phyloP scores from a whole-genome alignment of 2,888 invertebrate species.

The Microdon myrmicae region DNA sequence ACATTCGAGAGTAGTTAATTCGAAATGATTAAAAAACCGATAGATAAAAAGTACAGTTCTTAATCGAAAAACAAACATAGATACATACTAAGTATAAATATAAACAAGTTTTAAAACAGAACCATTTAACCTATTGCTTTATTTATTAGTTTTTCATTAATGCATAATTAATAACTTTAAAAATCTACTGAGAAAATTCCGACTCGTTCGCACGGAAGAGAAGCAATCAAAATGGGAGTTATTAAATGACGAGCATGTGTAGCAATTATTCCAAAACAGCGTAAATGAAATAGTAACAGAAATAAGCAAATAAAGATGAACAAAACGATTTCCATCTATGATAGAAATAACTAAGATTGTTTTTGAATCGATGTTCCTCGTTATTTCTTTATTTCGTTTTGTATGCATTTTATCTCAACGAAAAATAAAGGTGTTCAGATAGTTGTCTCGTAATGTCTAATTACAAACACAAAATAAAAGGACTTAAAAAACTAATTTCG shows the following conservation, averaged over 20 bases:
- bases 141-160: constrained; percentile 10
- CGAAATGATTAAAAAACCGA: constrained; percentile 20
- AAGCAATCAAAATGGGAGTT: neutral
- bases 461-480: constrained; percentile 8
- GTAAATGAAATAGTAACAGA: too few relatives aligned
- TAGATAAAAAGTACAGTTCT: constrained; percentile 40
- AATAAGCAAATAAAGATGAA: too few relatives aligned
- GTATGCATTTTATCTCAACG: constrained; percentile 29
- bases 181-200: too few relatives aligned
- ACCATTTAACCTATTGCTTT: constrained; percentile 3
- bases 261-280: constrained; percentile 20
- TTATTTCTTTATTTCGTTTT: constrained; percentile 1
- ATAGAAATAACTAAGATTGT: too few relatives aligned
- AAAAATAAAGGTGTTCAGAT: constrained; percentile 14
- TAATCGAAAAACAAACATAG: constrained; percentile 51
- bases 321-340: too few relatives aligned
- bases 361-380: constrained; percentile 15
- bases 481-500: neutral
- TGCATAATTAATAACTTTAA: too few relatives aligned
- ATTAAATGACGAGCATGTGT: constrained; percentile 31
- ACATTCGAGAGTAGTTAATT: constrained; percentile 34
- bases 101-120: constrained; percentile 36
- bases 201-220: constrained; percentile 10
- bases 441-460: constrained; percentile 11
- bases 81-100: constrained; percentile 50